phyloP scores from a whole-genome alignment of 2,888 invertebrate genomes.

The Cecidostiba fungosa region DNA sequence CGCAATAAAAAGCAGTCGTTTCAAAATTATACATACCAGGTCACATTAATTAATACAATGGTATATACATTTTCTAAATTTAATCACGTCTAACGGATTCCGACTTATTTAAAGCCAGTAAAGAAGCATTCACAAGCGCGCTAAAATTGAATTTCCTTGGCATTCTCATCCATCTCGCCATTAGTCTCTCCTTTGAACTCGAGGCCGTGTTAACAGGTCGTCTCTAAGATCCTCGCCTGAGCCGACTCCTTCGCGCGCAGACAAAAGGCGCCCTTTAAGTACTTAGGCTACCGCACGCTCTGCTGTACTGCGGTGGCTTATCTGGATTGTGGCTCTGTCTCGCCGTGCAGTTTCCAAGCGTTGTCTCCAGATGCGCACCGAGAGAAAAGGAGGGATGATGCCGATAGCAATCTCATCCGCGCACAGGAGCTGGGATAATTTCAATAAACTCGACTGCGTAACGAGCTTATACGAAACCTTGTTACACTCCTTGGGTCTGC shows the following conservation, averaged over 20 bases:
- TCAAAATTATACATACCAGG: no score
- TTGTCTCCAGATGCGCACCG: background rate
- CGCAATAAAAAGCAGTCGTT: no score
- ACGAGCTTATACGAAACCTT: no score
- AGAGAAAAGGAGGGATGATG: no score
- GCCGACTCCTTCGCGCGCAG: background rate
- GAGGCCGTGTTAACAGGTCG: constrained; percentile 5
- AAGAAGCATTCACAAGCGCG: background rate
- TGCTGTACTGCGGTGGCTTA: constrained; percentile 12
- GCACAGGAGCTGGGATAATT: background rate
- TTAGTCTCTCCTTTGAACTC: background rate
- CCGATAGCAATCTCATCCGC: constrained; percentile 11
- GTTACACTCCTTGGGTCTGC: no score
- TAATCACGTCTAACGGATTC: background rate
- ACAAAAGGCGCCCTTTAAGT: background rate
- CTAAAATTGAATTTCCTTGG: constrained; percentile 8
- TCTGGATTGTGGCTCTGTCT: constrained; percentile 30
- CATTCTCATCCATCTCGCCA: background rate
- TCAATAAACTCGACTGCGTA: background rate
- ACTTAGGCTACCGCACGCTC: constrained; percentile 1
- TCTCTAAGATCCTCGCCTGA: background rate
- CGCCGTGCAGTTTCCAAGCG: background rate
- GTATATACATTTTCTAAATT: background rate
- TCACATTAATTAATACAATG: no score
- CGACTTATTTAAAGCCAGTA: background rate